Percentiles rank a stretch among this genome's conserved stretches.
phyloP scores from a whole-genome alignment of 2,888 invertebrate genomes.

The Cetonia aurata region DNA sequence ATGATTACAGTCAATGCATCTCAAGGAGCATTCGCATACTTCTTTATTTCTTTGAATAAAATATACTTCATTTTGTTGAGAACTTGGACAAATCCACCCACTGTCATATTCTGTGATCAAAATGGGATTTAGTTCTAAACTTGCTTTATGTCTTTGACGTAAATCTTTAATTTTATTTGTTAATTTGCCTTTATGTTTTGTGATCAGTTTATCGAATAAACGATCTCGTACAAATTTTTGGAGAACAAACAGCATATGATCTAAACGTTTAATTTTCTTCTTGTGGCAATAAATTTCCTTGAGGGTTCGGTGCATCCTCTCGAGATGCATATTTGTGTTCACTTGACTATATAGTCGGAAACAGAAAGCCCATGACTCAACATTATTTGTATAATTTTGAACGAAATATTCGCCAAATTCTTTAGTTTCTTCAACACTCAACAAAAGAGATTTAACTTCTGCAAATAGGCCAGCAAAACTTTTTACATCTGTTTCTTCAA shows the following conservation, averaged over 20 bases:
- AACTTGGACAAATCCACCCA: too few relatives aligned
- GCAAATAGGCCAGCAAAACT: background rate
- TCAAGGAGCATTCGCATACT: background rate
- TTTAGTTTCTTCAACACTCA: constrained; percentile 4
- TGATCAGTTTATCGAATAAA: background rate
- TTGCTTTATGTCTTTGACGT: too few relatives aligned
- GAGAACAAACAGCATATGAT: background rate
- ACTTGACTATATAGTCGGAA: background rate
- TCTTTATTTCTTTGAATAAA: constrained; percentile 2
- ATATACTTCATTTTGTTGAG: background rate
- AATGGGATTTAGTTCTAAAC: too few relatives aligned
- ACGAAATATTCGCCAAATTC: constrained; percentile 3
- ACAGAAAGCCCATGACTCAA: background rate
- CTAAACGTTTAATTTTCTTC: background rate
- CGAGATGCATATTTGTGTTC: background rate
- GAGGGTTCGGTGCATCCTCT: background rate
- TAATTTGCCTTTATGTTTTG: background rate
- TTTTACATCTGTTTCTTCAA: background rate
- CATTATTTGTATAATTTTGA: background rate
- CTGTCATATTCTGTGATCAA: too few relatives aligned
- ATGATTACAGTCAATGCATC: background rate
- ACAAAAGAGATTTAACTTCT: background rate
- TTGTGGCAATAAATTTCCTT: background rate
- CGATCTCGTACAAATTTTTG: background rate
- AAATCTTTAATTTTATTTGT: background rate